A percentile compares a stretch with the other conserved stretches of the same genome.
Evolutionary conservation across 2,797 vertebrate species (phyloP).

Genomic region (Epinephelus awoara): DNA sequence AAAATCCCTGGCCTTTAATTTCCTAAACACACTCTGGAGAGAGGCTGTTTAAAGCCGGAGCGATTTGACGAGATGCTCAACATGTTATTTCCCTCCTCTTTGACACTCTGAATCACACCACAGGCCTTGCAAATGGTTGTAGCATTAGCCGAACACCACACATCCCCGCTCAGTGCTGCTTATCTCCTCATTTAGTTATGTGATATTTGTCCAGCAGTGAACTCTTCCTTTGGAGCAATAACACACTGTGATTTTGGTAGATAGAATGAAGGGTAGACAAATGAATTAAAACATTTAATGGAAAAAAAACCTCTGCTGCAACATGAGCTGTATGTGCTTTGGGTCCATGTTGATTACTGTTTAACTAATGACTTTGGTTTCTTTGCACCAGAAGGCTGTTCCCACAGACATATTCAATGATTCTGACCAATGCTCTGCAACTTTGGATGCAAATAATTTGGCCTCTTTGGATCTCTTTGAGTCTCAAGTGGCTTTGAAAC

Average conservation of each 20-base stretch:
- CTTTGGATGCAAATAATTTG: too few relatives aligned
- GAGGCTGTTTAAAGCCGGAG: constrained; percentile 55
- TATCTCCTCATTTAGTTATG: constrained; percentile 14
- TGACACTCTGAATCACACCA: constrained; percentile 52
- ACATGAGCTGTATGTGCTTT: not conserved
- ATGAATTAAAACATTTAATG: not conserved
- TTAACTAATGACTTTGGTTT: not conserved
- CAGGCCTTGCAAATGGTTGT: constrained; percentile 12
- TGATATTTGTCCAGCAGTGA: constrained; percentile 2
- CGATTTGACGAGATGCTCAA: constrained; percentile 60
- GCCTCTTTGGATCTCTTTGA: too few relatives aligned
- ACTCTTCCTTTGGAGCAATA: not conserved
- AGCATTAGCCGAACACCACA: constrained; percentile 7
- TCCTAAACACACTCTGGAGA: constrained; percentile 76
- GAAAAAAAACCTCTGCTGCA: not conserved
- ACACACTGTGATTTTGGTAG: not conserved
- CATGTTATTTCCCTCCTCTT: constrained; percentile 39
- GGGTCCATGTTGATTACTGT: not conserved
- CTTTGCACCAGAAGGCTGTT: not conserved
- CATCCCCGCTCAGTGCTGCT: not conserved
- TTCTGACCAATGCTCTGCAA: not conserved
- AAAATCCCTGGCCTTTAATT: constrained; percentile 73
- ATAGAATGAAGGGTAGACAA: not conserved
- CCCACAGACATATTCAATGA: not conserved
- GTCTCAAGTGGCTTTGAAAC: too few relatives aligned